Base-by-base conservation (phyloP, 2,797 vertebrate species). In the Lycodopsis pacificus region DNA sequence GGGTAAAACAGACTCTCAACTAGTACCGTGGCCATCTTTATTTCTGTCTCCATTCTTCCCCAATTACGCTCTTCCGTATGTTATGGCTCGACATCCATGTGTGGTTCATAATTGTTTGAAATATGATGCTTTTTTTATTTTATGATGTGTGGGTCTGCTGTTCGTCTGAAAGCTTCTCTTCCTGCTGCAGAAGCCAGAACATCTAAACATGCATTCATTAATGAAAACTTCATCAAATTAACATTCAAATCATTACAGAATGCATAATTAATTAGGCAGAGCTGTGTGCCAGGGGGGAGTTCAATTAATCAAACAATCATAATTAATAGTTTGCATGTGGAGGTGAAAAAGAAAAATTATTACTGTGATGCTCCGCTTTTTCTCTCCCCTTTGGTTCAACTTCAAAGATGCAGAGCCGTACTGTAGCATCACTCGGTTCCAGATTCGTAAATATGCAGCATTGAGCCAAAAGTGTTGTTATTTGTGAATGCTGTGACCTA, bases 271-370 rank as follows among this genome's bases (percentile, higher is more conserved):
- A 92, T 89, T 83, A 81, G 14, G 75, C 86, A 83, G 80, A 84
- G 84, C 87, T 82, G 86, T 91, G 91, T 91, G 91, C 93, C 90
- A 73, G 71, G 57, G 87, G 87, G 89, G 90, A 84, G 84, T 90
- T 88, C 91, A 93, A 95, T 95, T 95, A 94, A 93, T 89, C 87
- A 90, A 92, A 89, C 91, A 89, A 91, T 90, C 85, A 69, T 79
- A 92, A 89, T 89, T 76, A 89, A 91, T 81, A 81, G 86, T 80
- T 79, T 87, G 83, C 78, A 70, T 76, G 63, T 78, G 78, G 79
- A 75, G 79, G 73, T 79, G 66, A 86, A 69, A 71, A 48, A 73
- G 40, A 79, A 56, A 48, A 78, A 53, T 71, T n/a, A 59, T 53
- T 14, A 44, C 46, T n/a, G 46, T 11, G 54, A 69, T 76, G 61